Base-by-base conservation (phyloP, 1,140 invertebrate genomes). In the Argopecten irradians region DNA sequence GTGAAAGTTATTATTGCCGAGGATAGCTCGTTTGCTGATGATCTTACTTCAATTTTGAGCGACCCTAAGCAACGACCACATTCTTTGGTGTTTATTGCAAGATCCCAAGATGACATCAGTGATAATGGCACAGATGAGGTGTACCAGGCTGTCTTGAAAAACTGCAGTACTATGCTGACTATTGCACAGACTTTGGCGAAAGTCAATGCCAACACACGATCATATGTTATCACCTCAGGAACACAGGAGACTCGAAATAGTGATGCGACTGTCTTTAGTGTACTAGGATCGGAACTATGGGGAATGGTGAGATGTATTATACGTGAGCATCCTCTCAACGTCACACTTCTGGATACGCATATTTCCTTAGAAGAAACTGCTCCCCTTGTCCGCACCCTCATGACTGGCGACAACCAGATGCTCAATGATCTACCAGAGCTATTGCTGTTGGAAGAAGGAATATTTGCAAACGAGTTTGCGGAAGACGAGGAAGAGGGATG, bases 231-330 rank as follows among this genome's bases (percentile, higher is more conserved):
- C 0, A 88, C 87, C n/a, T 34, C 41, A 34, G 19, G 34, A 19
- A 71, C 83, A 0, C 87, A 88, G 85, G 19, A 71, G 13, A 71
- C 33, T 32, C 39, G 83, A 1, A 34, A 84, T 46, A 82, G 14
- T 22, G 82, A 28, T n/a, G 22, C 46, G 14, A 0, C n/a, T 16
- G 41, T 32, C 0, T n/a, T 55, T 14, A 36, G 55, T 36, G 11
- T 41, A 0, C 14, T 90, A 28, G 89, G 89, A 85, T 28, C 86
- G 22, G 89, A 90, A 35, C 39, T 90, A 36, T 90, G 89, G 89
- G 89, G 89, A 19, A 85, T 87, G 71, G 84, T 86, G 13, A 39
- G 89, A 33, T 82, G 84, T 0, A 43, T 88, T 9, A 33, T 87
- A 19, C 36, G 84, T 14, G 89, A 90, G 43, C 33, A 39, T 33